phyloP scores from a whole-genome alignment of 2,113 vertebrate species.

The Numenius arquata region DNA sequence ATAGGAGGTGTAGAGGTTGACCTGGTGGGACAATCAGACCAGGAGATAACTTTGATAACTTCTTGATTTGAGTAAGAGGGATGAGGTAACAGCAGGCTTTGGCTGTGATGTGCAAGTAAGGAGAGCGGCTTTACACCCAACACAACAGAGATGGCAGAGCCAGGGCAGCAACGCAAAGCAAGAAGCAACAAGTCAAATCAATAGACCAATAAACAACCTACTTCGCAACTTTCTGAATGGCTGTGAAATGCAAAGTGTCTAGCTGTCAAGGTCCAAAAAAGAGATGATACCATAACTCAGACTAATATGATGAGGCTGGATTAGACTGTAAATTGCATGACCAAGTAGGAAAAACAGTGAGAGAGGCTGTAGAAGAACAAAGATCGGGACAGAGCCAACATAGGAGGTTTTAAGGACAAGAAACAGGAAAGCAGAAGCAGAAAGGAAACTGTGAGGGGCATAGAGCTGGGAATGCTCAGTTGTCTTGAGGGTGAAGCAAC shows the following conservation, averaged over 20 bases:
- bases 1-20: neutral
- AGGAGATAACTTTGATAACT: neutral
- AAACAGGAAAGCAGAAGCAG: neutral
- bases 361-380: neutral
- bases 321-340: neutral
- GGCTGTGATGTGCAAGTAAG: neutral
- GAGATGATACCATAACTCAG: neutral
- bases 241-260: neutral
- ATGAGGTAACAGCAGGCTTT: neutral
- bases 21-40: neutral
- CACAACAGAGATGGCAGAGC: neutral
- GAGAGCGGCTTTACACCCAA: neutral
- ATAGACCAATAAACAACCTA: neutral
- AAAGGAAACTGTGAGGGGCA: neutral
- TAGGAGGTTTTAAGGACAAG: neutral
- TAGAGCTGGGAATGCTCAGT: accelerated
- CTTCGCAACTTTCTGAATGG: neutral
- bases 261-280: neutral
- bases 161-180: neutral
- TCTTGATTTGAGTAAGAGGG: neutral
- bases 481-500: neutral
- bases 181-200: neutral
- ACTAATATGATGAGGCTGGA: neutral
- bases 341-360: neutral
- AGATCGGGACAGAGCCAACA: neutral